Evolutionary conservation across 2,888 invertebrate species (phyloP), one percentile per base, ranked within the genome.

Genomic region (Drosophila formosana): DNA sequence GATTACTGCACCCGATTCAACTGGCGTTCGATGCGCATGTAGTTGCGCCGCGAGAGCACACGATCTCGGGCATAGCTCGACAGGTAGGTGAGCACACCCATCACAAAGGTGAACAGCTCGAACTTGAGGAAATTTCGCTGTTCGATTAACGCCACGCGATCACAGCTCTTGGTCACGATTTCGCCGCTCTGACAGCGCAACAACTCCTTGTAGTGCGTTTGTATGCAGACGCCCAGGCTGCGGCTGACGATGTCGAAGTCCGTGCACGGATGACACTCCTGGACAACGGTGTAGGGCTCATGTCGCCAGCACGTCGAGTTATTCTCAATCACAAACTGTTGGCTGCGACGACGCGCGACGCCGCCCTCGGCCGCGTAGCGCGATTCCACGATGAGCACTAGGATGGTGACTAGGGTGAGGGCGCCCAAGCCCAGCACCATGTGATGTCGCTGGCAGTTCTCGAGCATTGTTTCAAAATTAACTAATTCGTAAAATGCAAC

Each of bases 191-290:
- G 94, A 93, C 97, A 97, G 87, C 95, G 95, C 9, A 97, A 90
- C 66, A 96, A 94, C 93, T 97, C 97, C 90, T 97, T 97, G 90
- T 95, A 96, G 90, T 96, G 95, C 2, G 97, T 96, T 82, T 96
- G 95, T 69, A 96, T 95, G 88, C 97, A 97, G 47, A 96, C 96
- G 57, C 96, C 96, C 84, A 96, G 95, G 89, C 95, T 96, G 92
- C 95, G 95, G 90, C 97, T 97, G 57, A 95, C 94, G 72, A 97
- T 95, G 93, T 97, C 97, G 92, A 96, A 97, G 76, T 95, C 96
- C 94, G 96, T 95, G 92, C 97, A 97, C n/a, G 96, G 96, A 93
- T 97, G 96, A 85, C 97, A 97, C 92, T 96, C 96, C 82, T 94
- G 95, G 13, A 91, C 68, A 7, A 97, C 93, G 72, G 95, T 94